Percentiles rank a stretch among this genome's conserved stretches.
Conservation (phyloP, 2,888 invertebrate genomes). For the Lissocephala sabroskyi region DNA sequence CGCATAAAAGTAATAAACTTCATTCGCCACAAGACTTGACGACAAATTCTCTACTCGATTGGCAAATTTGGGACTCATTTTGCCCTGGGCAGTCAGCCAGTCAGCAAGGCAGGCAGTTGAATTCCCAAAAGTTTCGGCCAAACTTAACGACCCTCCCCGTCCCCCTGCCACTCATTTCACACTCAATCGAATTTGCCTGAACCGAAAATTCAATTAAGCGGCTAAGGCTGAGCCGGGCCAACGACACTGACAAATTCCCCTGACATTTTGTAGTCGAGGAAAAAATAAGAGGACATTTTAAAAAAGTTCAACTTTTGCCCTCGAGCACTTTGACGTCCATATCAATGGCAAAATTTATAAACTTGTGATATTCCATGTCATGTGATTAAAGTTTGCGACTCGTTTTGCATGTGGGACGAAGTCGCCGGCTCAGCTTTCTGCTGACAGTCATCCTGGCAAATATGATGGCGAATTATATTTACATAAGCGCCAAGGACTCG, state of each 20-base stretch:
- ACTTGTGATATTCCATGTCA: conserved; percentile 46
- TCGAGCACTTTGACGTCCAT: conserved; percentile 7
- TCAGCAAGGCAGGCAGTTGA: too few species aligned
- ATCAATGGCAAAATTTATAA: conserved; percentile 46
- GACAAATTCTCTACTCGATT: conserved; percentile 6
- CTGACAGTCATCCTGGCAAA: conserved; percentile 22
- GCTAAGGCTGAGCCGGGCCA: conserved; percentile 14
- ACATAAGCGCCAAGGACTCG: conserved; percentile 32
- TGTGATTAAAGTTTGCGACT: conserved; percentile 57
- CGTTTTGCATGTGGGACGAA: not conserved
- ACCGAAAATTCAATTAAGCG: conserved; percentile 39
- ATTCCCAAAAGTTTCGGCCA: too few species aligned
- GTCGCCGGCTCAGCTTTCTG: conserved; percentile 3
- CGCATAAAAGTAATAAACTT: conserved; percentile 41
- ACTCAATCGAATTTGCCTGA: conserved; percentile 48
- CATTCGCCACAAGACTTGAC: conserved; percentile 14
- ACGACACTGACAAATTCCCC: too few species aligned
- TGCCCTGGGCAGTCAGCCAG: too few species aligned
- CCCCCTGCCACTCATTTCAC: conserved; percentile 52
- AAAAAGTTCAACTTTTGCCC: conserved; percentile 8
- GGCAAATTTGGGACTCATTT: conserved; percentile 28
- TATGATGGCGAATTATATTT: conserved; percentile 35
- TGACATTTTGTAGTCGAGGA: too few species aligned
- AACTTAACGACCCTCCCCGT: too few species aligned
- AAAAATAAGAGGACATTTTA: conserved; percentile 6